These are phyloP conservation scores for Brienomyrus longianalis DNA, from an alignment of 2,113 vertebrate species.

Conservation along the genomic window DNA sequence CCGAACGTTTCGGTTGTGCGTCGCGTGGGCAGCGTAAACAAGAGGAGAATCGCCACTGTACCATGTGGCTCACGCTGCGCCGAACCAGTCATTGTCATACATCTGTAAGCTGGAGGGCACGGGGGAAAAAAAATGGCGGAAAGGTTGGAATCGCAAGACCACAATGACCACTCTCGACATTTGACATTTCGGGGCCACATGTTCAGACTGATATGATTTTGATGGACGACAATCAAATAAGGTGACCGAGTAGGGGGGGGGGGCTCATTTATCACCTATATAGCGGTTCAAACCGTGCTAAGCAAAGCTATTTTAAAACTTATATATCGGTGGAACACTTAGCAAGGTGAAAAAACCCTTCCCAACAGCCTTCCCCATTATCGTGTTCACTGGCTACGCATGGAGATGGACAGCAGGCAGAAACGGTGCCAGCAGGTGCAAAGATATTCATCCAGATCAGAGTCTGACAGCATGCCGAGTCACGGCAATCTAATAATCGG, in stretches of 20 bases:
- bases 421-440: not conserved
- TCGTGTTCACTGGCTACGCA: not conserved
- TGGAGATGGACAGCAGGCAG: not conserved
- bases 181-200: not conserved
- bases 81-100: no score
- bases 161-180: not conserved
- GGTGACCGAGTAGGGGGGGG: not conserved
- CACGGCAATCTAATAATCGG: not conserved
- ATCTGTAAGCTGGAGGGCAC: not conserved
- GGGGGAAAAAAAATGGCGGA: no score
- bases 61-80: not conserved
- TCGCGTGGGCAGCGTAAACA: not conserved
- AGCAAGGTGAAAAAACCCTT: not conserved
- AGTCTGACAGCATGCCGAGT: not conserved
- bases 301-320: not conserved
- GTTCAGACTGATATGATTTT: not conserved
- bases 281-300: not conserved
- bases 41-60: not conserved
- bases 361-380: not conserved
- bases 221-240: not conserved
- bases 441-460: not conserved
- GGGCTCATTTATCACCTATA: not conserved
- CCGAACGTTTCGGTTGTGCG: not conserved
- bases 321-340: constrained; percentile 11
- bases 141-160: no score